These are phyloP conservation scores for Hydrochoerus hydrochaeris DNA, from an alignment of 2,113 vertebrate species.

Conservation along the genomic window DNA sequence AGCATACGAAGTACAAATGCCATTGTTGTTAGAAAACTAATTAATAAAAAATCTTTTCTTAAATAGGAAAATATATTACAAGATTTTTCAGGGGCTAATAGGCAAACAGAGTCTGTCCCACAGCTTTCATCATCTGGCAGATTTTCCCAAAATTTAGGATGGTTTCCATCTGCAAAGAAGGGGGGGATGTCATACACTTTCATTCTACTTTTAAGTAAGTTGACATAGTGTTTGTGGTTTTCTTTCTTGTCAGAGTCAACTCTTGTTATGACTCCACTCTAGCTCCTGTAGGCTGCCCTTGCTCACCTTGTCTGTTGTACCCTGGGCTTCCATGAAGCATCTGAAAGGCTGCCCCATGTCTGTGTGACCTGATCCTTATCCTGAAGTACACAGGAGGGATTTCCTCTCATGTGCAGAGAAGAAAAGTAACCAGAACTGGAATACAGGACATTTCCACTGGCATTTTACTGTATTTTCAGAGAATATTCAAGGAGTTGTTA, in stretches of 20 bases:
- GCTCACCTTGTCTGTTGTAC: background rate
- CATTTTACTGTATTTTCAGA: slow-evolving; percentile 19
- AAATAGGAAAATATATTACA: background rate
- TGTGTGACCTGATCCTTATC: background rate
- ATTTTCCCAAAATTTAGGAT: background rate
- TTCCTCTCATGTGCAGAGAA: background rate
- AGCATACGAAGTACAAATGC: background rate
- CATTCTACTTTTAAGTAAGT: background rate
- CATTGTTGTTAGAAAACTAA: slow-evolving; percentile 31
- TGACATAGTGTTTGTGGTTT: background rate
- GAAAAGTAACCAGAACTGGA: background rate
- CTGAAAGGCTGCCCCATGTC: background rate
- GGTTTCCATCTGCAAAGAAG: slow-evolving; percentile 12
- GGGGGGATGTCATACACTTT: background rate
- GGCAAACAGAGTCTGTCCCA: background rate
- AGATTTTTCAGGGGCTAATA: background rate
- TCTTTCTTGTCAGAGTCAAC: background rate
- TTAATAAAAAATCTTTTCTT: background rate
- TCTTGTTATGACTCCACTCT: background rate
- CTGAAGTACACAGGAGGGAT: background rate
- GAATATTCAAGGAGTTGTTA: background rate
- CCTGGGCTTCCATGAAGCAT: background rate
- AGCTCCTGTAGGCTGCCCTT: background rate
- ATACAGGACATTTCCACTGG: background rate
- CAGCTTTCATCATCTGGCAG: background rate